Conservation (phyloP, 2,888 invertebrate species). For the Deilephila elpenor region DNA sequence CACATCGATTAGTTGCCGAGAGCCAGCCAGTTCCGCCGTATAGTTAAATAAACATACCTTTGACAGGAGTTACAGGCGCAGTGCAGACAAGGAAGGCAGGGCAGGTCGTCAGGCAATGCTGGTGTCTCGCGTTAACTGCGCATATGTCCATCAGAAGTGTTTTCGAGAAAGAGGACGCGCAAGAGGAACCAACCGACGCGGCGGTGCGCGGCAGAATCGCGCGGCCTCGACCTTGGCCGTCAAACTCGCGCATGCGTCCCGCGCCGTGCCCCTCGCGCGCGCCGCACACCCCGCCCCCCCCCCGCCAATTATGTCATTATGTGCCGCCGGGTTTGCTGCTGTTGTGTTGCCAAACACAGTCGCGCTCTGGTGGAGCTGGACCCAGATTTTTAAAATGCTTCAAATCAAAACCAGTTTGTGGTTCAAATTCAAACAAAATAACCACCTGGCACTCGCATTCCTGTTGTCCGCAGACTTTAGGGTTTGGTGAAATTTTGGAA, state of each 20-base stretch:
- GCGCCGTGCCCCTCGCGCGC: constrained; percentile 55
- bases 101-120: constrained; percentile 23
- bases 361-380: constrained; percentile 67
- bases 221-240: constrained; percentile 84
- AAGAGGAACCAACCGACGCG: constrained; percentile 75
- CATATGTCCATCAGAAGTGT: constrained; percentile 65
- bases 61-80: not conserved
- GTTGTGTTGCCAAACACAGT: constrained; percentile 78
- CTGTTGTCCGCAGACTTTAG: not conserved
- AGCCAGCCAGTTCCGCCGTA: not conserved
- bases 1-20: constrained; percentile 47
- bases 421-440: constrained; percentile 5
- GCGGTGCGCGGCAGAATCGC: constrained; percentile 82
- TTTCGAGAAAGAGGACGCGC: constrained; percentile 71
- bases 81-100: not conserved
- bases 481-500: not conserved
- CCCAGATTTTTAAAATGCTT: constrained; percentile 53
- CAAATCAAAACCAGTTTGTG: not conserved
- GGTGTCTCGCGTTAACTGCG: constrained; percentile 72
- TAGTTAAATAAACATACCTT: constrained; percentile 55
- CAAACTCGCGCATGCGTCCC: constrained; percentile 83
- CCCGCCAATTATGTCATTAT: constrained; percentile 83
- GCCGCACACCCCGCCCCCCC: constrained; percentile 49
- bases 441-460: not conserved
- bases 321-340: constrained; percentile 63